Evolutionary conservation across 2,888 invertebrate species (phyloP).

Genomic region (Phengaris arion): DNA sequence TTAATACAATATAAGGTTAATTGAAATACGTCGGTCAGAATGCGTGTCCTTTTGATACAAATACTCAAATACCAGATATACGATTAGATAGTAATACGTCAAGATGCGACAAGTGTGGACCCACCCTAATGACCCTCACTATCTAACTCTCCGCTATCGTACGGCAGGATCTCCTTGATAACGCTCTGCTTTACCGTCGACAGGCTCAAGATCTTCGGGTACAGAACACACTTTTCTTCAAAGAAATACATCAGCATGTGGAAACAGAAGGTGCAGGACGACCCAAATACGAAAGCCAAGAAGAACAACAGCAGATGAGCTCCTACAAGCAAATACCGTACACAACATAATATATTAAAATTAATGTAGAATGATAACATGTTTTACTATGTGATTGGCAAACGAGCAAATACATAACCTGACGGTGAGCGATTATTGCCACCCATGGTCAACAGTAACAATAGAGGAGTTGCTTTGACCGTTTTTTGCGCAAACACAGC

Average conservation of each 20-base stretch:
- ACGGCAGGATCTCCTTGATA: slow-evolving; percentile 59
- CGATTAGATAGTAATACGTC: background rate
- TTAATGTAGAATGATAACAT: no score
- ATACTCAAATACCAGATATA: background rate
- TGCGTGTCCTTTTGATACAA: background rate
- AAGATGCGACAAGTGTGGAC: no score
- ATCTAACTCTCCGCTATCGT: slow-evolving; percentile 46
- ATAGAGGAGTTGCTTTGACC: no score
- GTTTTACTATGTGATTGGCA: no score
- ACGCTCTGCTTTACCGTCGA: slow-evolving; percentile 51
- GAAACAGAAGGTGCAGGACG: slow-evolving; percentile 72
- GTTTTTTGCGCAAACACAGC: no score
- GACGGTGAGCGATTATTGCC: no score
- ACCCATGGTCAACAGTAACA: no score
- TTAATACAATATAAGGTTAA: no score
- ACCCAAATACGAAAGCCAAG: slow-evolving; percentile 68
- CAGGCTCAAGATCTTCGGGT: slow-evolving; percentile 62
- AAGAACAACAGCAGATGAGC: slow-evolving; percentile 67
- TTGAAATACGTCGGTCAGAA: no score
- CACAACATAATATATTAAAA: no score
- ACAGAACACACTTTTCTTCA: slow-evolving; percentile 70
- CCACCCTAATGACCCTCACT: slow-evolving; percentile 43
- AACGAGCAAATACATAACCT: no score
- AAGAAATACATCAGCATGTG: slow-evolving; percentile 72
- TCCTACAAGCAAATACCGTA: slow-evolving; percentile 46